A percentile compares a stretch with the other conserved stretches of the same genome.
Evolutionary conservation across 2,888 invertebrate species (phyloP).

Genomic region (Aromia moschata): DNA sequence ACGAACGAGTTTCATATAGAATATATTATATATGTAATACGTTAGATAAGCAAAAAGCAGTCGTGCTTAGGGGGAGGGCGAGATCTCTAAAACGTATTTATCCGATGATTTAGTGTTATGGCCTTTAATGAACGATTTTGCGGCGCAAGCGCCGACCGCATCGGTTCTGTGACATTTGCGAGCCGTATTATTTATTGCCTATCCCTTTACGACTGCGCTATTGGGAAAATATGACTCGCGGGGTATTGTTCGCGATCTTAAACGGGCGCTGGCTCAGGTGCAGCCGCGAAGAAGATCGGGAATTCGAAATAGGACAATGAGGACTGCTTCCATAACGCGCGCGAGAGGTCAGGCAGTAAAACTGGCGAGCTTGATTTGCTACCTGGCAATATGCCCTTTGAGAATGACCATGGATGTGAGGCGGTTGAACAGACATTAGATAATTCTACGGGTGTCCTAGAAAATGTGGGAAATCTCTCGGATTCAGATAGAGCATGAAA

Average conservation of each 20-base stretch:
- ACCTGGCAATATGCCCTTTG: too few relatives aligned
- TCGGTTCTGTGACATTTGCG: conserved; percentile 38
- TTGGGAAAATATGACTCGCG: conserved; percentile 14
- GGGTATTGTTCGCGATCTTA: conserved; percentile 13
- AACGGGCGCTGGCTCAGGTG: not conserved
- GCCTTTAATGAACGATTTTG: conserved; percentile 52
- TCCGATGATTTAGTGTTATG: conserved; percentile 50
- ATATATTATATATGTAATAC: not conserved
- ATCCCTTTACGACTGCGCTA: conserved; percentile 44
- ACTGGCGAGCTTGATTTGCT: too few relatives aligned
- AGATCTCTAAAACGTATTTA: conserved; percentile 33
- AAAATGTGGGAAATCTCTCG: too few relatives aligned
- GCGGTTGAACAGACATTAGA: too few relatives aligned
- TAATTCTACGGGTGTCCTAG: too few relatives aligned
- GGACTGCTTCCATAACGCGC: too few relatives aligned
- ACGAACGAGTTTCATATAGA: not conserved
- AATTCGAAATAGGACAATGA: too few relatives aligned
- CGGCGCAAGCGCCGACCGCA: conserved; percentile 46
- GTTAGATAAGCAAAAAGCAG: not conserved
- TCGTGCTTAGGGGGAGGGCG: not conserved
- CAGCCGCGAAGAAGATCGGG: too few relatives aligned
- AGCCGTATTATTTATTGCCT: conserved; percentile 52
- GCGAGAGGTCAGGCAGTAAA: too few relatives aligned
- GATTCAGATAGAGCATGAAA: too few relatives aligned
- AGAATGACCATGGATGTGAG: too few relatives aligned